These are phyloP conservation scores for Blera fallax DNA, from an alignment of 2,888 invertebrate genomes.

Conservation along the genomic window DNA sequence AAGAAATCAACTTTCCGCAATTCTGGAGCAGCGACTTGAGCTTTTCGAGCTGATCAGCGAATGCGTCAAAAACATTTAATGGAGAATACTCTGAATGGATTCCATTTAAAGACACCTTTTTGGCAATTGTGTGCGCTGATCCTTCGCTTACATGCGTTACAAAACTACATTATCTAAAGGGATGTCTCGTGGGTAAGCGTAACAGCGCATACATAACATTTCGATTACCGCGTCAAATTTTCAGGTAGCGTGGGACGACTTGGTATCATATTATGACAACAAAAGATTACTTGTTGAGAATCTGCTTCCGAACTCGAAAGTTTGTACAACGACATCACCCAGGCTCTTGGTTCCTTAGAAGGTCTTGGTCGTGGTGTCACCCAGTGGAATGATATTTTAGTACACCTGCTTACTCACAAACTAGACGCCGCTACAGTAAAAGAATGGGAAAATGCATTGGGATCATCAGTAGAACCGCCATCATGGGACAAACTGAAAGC, in stretches of 20 bases:
- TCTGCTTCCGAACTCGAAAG: conserved; percentile 15
- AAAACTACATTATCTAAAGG: conserved; percentile 12
- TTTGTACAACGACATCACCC: conserved; percentile 15
- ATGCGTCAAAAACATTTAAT: not conserved
- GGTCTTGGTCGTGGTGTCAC: not conserved
- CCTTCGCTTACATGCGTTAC: conserved; percentile 3
- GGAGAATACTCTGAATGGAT: not conserved
- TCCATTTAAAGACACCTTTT: conserved; percentile 5
- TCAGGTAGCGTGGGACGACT: conserved; percentile 16
- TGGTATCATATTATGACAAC: conserved; percentile 16
- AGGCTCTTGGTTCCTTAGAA: not conserved
- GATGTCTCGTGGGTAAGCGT: conserved; percentile 14
- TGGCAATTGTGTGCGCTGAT: not conserved
- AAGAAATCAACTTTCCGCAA: too few species aligned
- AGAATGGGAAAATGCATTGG: not conserved
- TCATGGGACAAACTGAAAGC: not conserved
- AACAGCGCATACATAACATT: not conserved
- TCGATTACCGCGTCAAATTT: not conserved
- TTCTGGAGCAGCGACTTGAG: too few species aligned
- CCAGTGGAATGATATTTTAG: conserved; percentile 10
- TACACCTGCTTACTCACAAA: not conserved
- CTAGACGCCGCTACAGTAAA: not conserved
- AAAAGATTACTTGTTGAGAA: conserved; percentile 16
- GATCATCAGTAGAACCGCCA: not conserved
- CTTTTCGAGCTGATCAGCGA: too few species aligned